These are phyloP conservation scores for Heliopora coerulea DNA, from an alignment of 92 coral and sea anemone species.

Conservation along the genomic window DNA sequence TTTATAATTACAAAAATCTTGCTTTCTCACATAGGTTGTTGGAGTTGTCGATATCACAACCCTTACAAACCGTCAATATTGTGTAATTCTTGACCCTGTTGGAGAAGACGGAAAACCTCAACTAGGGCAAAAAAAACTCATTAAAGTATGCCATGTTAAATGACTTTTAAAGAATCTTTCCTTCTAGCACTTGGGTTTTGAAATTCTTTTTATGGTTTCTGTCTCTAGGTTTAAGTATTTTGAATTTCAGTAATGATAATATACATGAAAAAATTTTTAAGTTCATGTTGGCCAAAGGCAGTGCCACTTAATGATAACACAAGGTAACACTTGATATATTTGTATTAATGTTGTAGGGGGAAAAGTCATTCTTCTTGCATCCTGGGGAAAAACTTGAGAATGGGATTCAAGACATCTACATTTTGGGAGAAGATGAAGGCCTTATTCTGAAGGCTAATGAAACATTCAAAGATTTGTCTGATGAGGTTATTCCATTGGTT, in stretches of 20 bases:
- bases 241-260: no score
- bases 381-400: slow-evolving; percentile 92
- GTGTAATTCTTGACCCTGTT: slow-evolving; percentile 86
- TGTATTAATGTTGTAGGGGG: slow-evolving; percentile 60
- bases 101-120: slow-evolving; percentile 95
- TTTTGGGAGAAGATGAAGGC: slow-evolving; percentile 98
- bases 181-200: no score
- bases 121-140: slow-evolving; percentile 91
- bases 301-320: no score
- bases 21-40: slow-evolving; percentile 61
- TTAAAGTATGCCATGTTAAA: slow-evolving; percentile 74
- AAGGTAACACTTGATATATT: no score
- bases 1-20: no score
- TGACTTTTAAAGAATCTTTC: no score
- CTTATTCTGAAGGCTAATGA: slow-evolving; percentile 89
- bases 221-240: no score
- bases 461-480: slow-evolving; percentile 70
- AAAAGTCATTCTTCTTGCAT: slow-evolving; percentile 81
- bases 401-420: slow-evolving; percentile 88
- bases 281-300: no score
- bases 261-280: no score
- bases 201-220: no score
- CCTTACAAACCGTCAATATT: slow-evolving; percentile 91
- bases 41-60: slow-evolving; percentile 90
- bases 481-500: no score